phyloP scores from a whole-genome alignment of 2,797 vertebrate species.

The Tangara arthus region DNA sequence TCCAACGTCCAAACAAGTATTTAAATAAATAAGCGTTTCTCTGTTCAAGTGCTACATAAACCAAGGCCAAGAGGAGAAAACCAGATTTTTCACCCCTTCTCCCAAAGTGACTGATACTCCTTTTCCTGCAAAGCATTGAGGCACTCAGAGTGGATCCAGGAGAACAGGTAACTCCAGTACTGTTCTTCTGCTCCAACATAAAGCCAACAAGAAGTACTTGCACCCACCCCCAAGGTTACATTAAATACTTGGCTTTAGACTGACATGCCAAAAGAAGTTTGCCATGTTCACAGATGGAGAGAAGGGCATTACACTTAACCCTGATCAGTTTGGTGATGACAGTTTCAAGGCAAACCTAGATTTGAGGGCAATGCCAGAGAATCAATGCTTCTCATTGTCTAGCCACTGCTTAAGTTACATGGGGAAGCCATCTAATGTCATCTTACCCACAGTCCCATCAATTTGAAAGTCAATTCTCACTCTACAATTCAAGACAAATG shows the following conservation, averaged over 20 bases:
- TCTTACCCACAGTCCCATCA: neutral
- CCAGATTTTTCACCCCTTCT: neutral
- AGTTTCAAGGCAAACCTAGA: neutral
- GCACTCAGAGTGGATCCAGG: neutral
- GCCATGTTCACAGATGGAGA: fast-evolving
- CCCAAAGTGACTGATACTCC: neutral
- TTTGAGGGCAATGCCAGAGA: neutral
- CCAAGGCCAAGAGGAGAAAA: neutral
- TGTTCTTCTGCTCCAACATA: neutral
- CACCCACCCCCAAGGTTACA: neutral
- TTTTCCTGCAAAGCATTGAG: neutral
- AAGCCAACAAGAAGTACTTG: neutral
- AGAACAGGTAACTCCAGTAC: neutral
- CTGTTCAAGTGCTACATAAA: neutral
- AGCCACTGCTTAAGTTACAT: neutral
- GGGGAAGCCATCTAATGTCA: neutral
- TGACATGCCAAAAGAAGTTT: neutral
- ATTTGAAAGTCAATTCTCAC: neutral
- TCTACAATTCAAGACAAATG: neutral
- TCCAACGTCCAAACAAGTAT: neutral
- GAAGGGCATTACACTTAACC: neutral
- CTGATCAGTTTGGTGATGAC: neutral
- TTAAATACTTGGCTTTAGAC: neutral
- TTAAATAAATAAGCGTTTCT: neutral
- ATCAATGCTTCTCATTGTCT: neutral